Evolutionary conservation across 2,797 vertebrate species (phyloP).

Genomic region (Geotrypetes seraphini): DNA sequence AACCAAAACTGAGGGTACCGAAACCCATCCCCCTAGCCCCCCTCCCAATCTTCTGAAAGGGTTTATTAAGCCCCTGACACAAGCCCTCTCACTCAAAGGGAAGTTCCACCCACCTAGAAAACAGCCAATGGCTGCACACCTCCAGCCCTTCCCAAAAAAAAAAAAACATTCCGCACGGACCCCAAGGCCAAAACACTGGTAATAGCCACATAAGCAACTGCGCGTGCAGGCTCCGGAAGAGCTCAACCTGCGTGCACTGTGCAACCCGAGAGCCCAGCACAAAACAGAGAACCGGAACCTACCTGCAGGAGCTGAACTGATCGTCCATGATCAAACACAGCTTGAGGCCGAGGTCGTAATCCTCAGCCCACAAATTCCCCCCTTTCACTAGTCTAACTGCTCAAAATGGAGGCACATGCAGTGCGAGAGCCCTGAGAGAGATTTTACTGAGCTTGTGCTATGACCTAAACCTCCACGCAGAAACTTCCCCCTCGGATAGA

Average conservation of each 20-base stretch:
- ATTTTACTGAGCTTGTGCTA: constrained; percentile 87
- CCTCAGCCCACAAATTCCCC: constrained; percentile 50
- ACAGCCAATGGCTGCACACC: constrained; percentile 63
- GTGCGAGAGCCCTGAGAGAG: constrained; percentile 66
- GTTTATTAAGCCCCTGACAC: no score
- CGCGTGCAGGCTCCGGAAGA: neutral
- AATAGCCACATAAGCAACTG: neutral
- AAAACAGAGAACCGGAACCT: constrained; percentile 59
- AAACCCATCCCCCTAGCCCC: no score
- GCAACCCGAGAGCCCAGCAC: constrained; percentile 41
- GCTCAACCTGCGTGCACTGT: no score
- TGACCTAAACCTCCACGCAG: constrained; percentile 94
- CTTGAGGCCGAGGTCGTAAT: constrained; percentile 42
- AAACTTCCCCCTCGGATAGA: constrained; percentile 72
- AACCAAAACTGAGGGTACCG: no score
- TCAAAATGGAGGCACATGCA: constrained; percentile 98
- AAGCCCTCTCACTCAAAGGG: constrained; percentile 54
- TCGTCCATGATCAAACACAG: constrained; percentile 88
- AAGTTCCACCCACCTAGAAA: constrained; percentile 66
- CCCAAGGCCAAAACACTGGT: constrained; percentile 35
- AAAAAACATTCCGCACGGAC: constrained; percentile 49
- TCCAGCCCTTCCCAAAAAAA: constrained; percentile 63
- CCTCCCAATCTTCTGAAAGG: no score
- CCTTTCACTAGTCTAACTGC: constrained; percentile 72
- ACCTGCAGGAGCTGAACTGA: constrained; percentile 91